Percentiles rank a stretch among this genome's conserved stretches.
phyloP scores from a whole-genome alignment of 2,888 invertebrate genomes.

The Rhodophaea formosa region DNA sequence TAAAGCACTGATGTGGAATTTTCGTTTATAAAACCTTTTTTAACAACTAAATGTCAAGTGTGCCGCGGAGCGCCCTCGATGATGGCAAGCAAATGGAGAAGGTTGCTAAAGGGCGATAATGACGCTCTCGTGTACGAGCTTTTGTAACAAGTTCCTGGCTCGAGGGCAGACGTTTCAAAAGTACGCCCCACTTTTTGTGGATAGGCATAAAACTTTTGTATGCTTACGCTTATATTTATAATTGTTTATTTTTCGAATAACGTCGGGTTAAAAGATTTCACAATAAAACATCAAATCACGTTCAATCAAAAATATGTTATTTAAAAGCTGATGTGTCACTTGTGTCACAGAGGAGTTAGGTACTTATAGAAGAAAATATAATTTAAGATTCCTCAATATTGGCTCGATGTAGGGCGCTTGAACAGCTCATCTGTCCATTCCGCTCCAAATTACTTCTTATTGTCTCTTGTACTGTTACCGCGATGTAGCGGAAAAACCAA shows the following conservation, averaged over 20 bases:
- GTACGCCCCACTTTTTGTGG: background rate
- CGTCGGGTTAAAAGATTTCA: too few relatives aligned
- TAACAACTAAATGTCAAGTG: background rate
- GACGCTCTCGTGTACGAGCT: background rate
- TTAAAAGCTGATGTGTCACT: too few relatives aligned
- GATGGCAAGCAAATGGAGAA: background rate
- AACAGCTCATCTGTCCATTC: constrained; percentile 28
- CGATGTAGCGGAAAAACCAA: constrained; percentile 34
- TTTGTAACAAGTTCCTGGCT: background rate
- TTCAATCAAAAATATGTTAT: too few relatives aligned
- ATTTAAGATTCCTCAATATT: background rate
- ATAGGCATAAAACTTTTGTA: too few relatives aligned
- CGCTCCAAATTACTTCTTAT: constrained; percentile 38
- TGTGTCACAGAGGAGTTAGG: too few relatives aligned
- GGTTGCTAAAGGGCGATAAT: background rate
- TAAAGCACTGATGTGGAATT: too few relatives aligned
- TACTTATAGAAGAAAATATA: too few relatives aligned
- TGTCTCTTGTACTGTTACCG: constrained; percentile 27
- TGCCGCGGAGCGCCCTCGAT: background rate
- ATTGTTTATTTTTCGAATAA: too few relatives aligned
- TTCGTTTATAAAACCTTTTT: too few relatives aligned
- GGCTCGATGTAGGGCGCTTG: constrained; percentile 30
- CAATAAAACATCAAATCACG: too few relatives aligned
- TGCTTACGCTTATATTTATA: too few relatives aligned
- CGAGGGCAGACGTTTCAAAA: background rate